These are phyloP conservation scores for Chunga burmeisteri DNA, from an alignment of 2,113 vertebrate genomes.

Conservation along the genomic window DNA sequence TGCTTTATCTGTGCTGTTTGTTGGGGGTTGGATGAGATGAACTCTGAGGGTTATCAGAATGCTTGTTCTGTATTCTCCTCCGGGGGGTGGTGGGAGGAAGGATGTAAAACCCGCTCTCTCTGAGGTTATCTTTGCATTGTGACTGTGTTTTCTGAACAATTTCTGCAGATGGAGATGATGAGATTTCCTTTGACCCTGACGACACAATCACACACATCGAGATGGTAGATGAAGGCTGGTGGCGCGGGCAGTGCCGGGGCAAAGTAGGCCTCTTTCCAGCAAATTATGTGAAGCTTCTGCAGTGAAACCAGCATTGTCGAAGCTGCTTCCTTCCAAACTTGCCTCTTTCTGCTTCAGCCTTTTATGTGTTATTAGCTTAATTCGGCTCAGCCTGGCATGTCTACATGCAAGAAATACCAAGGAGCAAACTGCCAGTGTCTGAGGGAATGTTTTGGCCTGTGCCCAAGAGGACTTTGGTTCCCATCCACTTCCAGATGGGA, in stretches of 20 bases:
- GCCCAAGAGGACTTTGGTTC: not conserved
- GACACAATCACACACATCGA: constrained; percentile 90
- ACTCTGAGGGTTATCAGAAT: not conserved
- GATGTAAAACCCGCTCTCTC: not conserved
- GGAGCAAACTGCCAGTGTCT: not conserved
- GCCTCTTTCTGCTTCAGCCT: not conserved
- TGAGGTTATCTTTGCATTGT: not conserved
- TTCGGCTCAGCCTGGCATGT: not conserved
- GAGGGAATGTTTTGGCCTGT: not conserved
- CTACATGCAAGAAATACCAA: not conserved
- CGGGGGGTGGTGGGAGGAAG: too few relatives aligned
- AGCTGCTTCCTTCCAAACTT: not conserved
- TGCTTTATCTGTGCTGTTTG: not conserved
- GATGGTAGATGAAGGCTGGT: constrained; percentile 95
- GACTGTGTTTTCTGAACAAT: not conserved
- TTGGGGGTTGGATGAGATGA: not conserved
- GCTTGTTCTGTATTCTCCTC: not conserved
- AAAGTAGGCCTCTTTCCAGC: constrained; percentile 88
- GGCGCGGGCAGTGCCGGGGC: constrained; percentile 85
- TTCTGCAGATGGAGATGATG: constrained; percentile 86
- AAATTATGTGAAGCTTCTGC: constrained; percentile 83
- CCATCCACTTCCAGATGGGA: not conserved
- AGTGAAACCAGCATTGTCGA: constrained; percentile 50
- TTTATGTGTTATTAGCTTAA: not conserved
- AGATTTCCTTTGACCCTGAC: constrained; percentile 89